Percentiles rank a stretch among this genome's conserved stretches.
Conservation (phyloP, 2,113 vertebrate species). For the Actinemys pallida region DNA sequence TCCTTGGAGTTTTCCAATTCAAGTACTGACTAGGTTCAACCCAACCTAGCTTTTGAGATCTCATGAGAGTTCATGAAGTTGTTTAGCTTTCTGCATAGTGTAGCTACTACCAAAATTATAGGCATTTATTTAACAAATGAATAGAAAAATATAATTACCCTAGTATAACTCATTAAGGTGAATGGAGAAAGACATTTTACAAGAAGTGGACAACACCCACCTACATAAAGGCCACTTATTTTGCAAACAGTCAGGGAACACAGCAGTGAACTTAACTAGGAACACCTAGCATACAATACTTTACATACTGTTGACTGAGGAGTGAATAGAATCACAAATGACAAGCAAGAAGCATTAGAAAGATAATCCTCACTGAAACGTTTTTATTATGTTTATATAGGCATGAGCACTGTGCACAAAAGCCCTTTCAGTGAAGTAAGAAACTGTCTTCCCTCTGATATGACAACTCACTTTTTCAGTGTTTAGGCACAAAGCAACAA, state of each 20-base stretch:
- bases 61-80: not conserved
- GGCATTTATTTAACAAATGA: not conserved
- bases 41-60: not conserved
- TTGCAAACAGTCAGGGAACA: not conserved
- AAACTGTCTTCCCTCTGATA: not conserved
- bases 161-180: fast-evolving
- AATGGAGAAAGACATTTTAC: not conserved
- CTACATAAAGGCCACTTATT: not conserved
- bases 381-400: not conserved
- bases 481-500: not conserved
- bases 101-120: not conserved
- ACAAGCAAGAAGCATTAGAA: not conserved
- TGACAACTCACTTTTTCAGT: not conserved
- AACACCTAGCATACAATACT: not conserved
- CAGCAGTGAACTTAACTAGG: not conserved
- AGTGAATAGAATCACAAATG: constrained; percentile 12
- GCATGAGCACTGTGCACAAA: not conserved
- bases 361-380: not conserved
- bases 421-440: not conserved
- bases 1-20: not conserved
- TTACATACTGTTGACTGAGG: not conserved
- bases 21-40: not conserved
- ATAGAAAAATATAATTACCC: not conserved
- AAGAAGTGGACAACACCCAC: not conserved
- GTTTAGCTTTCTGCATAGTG: not conserved